These are phyloP conservation scores for Meandrina meandrites DNA, from an alignment of 92 coral and sea anemone genomes.

Conservation along the genomic window DNA sequence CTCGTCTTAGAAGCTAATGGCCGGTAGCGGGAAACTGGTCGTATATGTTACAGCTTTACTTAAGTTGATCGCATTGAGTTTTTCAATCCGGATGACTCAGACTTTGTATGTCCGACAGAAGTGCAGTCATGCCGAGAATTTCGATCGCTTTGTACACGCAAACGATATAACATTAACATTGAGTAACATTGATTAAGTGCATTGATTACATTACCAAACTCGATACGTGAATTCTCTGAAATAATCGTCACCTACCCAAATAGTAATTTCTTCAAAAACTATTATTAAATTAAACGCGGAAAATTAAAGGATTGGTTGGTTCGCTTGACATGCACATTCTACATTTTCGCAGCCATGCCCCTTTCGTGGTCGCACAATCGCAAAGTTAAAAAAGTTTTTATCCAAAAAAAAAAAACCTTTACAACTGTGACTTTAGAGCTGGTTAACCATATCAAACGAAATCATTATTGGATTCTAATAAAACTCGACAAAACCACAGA, in stretches of 20 bases:
- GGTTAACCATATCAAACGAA: neutral
- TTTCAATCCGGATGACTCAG: conserved; percentile 33
- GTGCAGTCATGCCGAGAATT: neutral
- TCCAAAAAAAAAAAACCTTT: neutral
- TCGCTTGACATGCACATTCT: neutral
- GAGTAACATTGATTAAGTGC: too few relatives aligned
- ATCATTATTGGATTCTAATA: neutral
- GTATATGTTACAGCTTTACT: conserved; percentile 18
- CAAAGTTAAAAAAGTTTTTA: neutral
- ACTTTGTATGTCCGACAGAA: conserved; percentile 22
- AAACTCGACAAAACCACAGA: neutral
- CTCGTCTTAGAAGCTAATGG: neutral
- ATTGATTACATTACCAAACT: neutral
- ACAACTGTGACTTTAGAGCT: neutral
- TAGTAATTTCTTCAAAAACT: neutral
- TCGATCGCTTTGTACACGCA: conserved; percentile 30
- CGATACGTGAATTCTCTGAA: neutral
- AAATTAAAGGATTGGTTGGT: neutral
- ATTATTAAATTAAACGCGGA: neutral
- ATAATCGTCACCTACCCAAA: neutral
- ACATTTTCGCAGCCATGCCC: neutral
- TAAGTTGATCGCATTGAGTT: conserved; percentile 20
- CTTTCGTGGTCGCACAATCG: neutral
- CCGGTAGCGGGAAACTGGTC: neutral
- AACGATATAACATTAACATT: neutral